These are phyloP conservation scores for Bedellia somnulentella DNA, from an alignment of 2,888 invertebrate species.

Conservation along the genomic window DNA sequence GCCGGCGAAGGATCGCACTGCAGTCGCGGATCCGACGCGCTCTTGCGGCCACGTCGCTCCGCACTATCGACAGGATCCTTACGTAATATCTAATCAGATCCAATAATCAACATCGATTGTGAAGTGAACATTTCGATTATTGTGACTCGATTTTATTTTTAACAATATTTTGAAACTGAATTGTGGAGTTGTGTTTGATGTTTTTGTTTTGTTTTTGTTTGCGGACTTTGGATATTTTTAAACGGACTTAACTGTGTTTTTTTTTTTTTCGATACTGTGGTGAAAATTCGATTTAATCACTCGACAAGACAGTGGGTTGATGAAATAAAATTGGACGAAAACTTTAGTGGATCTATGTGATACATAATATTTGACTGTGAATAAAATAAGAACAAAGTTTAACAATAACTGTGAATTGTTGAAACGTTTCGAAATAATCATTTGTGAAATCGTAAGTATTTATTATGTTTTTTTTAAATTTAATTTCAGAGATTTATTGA, in stretches of 20 bases:
- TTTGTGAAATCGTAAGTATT: too few relatives aligned
- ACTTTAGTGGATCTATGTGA: conserved; percentile 12
- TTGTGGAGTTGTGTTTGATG: conserved; percentile 36
- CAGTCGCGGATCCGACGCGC: conserved; percentile 53
- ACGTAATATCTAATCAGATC: conserved; percentile 34
- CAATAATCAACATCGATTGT: conserved; percentile 49
- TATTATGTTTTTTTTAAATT: too few relatives aligned
- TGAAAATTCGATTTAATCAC: conserved; percentile 2
- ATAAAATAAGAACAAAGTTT: too few relatives aligned
- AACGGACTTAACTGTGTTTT: conserved; percentile 38
- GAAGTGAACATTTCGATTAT: conserved; percentile 32
- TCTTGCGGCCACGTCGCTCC: conserved; percentile 35
- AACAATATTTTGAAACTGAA: conserved; percentile 28
- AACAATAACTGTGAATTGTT: too few relatives aligned
- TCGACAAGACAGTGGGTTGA: conserved; percentile 9
- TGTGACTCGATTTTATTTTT: conserved; percentile 17
- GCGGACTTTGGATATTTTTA: conserved; percentile 35
- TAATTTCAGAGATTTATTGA: too few relatives aligned
- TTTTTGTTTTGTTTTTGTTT: conserved; percentile 43
- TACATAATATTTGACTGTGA: conserved; percentile 27
- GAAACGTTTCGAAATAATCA: too few relatives aligned
- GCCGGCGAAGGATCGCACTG: conserved; percentile 62
- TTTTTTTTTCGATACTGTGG: conserved; percentile 19
- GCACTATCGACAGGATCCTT: conserved; percentile 26
- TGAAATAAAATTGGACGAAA: conserved; percentile 2